Conservation (phyloP, 2,888 invertebrate genomes). For the Antheraea assamensis region DNA sequence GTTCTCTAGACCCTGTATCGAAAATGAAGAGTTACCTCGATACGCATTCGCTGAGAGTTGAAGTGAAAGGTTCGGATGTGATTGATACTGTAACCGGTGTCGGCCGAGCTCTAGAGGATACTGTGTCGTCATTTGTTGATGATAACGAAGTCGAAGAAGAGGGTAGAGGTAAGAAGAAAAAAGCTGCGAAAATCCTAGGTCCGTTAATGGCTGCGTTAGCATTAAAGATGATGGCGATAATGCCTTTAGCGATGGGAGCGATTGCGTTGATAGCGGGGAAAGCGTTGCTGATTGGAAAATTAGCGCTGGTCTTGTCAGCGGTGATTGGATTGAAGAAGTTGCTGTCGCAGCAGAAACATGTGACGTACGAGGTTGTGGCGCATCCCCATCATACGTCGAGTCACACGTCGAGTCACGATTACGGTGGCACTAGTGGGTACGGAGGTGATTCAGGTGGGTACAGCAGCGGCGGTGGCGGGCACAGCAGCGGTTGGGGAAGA, state of each 20-base stretch:
- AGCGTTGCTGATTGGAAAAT: conserved; percentile 91
- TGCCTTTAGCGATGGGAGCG: conserved; percentile 90
- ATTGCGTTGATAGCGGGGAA: conserved; percentile 94
- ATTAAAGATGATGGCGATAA: conserved; percentile 89
- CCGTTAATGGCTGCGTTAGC: conserved; percentile 89
- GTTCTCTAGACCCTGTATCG: conserved; percentile 86
- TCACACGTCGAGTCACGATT: conserved; percentile 86
- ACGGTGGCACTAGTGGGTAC: conserved; percentile 83
- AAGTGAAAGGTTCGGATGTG: conserved; percentile 92
- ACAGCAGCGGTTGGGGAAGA: conserved; percentile 88
- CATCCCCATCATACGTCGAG: conserved; percentile 90
- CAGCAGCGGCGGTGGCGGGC: conserved; percentile 77
- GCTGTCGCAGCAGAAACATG: conserved; percentile 90
- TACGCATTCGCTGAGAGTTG: conserved; percentile 91
- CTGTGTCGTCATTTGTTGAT: conserved; percentile 84
- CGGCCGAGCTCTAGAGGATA: conserved; percentile 90
- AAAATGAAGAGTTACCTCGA: conserved; percentile 89
- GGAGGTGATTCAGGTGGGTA: conserved; percentile 84
- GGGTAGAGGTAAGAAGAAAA: conserved; percentile 91
- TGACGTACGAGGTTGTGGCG: conserved; percentile 93
- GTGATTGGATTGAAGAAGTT: conserved; percentile 93
- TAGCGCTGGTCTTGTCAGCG: conserved; percentile 91
- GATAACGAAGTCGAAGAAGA: conserved; percentile 83
- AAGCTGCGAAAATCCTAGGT: conserved; percentile 89
- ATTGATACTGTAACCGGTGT: conserved; percentile 90